Evolutionary conservation across 2,888 invertebrate species (phyloP), one percentile per base, ranked within the genome.

Genomic region (Microplitis manilae): DNA sequence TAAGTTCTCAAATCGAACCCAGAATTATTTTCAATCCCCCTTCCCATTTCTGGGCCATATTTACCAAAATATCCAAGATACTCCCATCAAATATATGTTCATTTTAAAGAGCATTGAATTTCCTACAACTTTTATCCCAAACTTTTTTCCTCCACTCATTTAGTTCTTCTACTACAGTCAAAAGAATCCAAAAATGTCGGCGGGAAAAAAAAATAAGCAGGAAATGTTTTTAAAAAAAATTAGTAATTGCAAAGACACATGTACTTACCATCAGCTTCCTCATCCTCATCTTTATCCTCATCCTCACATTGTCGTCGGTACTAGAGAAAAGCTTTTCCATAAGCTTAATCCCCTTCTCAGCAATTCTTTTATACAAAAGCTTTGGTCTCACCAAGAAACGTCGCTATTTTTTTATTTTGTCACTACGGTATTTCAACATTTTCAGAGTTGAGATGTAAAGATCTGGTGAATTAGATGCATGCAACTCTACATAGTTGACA

Each of bases 381-480:
- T 39, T 40, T 15, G 62, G 41, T 50, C 50, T 50, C 50, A 50
- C 50, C 50, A 50, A 50, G 50, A 50, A 50, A 50, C 5, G 50
- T 13, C 50, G 50, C 13, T 5, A 13, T 8, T 8, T 50, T 30
- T 50, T 50, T 50, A 50, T 50, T 50, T 50, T 13, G 50, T 30
- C 50, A 50, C 4, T 5, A 50, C 50, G 13, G 50, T 50, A 50
- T 50, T 50, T 50, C 50, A 50, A 50, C 50, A 50, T 50, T 50
- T 50, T 13, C 30, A 30, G 30, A 30, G 30, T 30, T 82, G 85
- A 80, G 82, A 74, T 79, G 76, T 77, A 79, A 67, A 65, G 68
- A 17, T 50, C 64, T 72, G 74, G 68, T 67, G 79, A 73, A 50
- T 50, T 50, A 50, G 50, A 50, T 50, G 50, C 50, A 50, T 50